Percentiles rank a stretch among this genome's conserved stretches.
Conservation (phyloP, 2,797 vertebrate genomes). For the Enteromius anoplus region DNA sequence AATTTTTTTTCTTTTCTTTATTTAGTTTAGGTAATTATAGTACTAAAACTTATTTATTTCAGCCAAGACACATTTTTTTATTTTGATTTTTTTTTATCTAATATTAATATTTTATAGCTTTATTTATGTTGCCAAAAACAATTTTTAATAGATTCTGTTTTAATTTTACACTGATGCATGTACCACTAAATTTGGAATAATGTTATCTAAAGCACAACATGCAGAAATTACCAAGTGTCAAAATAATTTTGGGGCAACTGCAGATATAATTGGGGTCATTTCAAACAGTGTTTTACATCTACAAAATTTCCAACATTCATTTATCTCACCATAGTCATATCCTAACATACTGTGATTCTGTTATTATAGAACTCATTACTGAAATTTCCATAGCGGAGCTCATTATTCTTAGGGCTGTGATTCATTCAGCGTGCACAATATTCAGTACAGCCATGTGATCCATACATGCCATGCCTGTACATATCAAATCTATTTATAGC, state of each 20-base stretch:
- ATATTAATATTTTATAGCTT: not conserved
- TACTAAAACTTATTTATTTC: not conserved
- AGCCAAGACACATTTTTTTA: not conserved
- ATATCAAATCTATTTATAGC: constrained; percentile 19
- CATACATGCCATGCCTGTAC: not conserved
- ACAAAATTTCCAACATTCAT: constrained; percentile 2
- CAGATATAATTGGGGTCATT: constrained; percentile 7
- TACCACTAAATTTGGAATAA: not conserved
- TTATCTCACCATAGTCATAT: constrained; percentile 5
- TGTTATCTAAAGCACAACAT: not conserved
- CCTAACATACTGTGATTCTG: not conserved
- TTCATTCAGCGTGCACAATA: not conserved
- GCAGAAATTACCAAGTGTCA: not conserved
- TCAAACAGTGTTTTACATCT: not conserved
- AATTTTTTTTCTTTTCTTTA: not conserved
- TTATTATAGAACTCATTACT: constrained; percentile 18
- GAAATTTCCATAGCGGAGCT: not conserved
- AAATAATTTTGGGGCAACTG: not conserved
- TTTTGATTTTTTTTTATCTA: not conserved
- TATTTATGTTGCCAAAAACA: not conserved
- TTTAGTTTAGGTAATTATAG: not conserved
- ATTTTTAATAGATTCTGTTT: not conserved
- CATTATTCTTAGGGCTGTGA: not conserved
- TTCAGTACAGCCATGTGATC: not conserved
- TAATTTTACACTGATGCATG: not conserved